Evolutionary conservation across 2,888 invertebrate species (phyloP), one percentile per base, ranked within the genome.

Genomic region (Agrilus biguttatus): DNA sequence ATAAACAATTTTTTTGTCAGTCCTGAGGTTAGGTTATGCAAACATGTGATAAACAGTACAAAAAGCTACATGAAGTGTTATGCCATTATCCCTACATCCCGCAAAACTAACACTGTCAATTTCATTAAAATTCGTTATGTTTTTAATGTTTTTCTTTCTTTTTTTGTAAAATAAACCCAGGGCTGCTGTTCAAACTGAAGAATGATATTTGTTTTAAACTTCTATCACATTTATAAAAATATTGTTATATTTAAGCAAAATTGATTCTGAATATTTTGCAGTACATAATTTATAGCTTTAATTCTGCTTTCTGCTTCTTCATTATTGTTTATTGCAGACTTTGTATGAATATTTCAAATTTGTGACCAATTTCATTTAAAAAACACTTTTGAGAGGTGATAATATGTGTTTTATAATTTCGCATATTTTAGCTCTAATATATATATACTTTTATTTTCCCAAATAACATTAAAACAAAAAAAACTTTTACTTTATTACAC

Each of bases 61-160:
- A 47, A 48, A 45, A 47, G 51, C 51, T 51, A 62, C 63, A 65
- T 65, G 65, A 65, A 63, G 63, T 62, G 64, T 62, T 63, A 59
- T 52, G 58, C 63, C 62, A 60, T 62, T 57, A 46, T 51, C 55
- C 55, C 41, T 47, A 45, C 53, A 34, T 14, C 39, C 46, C 33
- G 39, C 36, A 41, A 42, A 48, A 42, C 44, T 42, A 39, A 36
- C 44, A 41, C 37, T 37, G 1, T 28, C 14, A 37, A 47, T 38
- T 13, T 39, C 43, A 41, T 46, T 41, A 32, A 45, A 46, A 44
- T 47, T 47, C 47, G 32, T 46, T 45, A 28, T 32, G 13, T 36
- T 44, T 5, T 17, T 28, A 28, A 28, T 10, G 1, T 10, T 28
- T 28, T 28, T 28, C 28, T 28, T 28, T 28, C 3, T 28, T 8